Base-by-base conservation (phyloP, 2,797 vertebrate genomes). In the Gymnoscopelus microlampas region DNA sequence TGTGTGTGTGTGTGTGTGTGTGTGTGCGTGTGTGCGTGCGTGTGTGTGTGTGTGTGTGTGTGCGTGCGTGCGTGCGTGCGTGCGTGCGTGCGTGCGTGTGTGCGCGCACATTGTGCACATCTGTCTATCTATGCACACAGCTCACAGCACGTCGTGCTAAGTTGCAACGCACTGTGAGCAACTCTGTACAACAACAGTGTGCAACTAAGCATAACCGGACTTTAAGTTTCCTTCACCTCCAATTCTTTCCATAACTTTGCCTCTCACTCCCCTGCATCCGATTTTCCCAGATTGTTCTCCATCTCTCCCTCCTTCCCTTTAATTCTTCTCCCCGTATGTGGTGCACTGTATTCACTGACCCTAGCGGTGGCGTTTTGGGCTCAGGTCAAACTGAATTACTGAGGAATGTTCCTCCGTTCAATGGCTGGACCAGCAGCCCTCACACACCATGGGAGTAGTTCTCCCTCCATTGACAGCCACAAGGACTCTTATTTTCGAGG, bases 331-430 rank as follows among this genome's bases (percentile, higher is more conserved):
- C 64, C 78, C 5, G 71, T 78, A 77, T 80, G 86, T 63, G 79
- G 72, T 47, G 19, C 72, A 71, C 75, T 74, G 74, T 70, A 74
- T 82, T 81, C 61, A 14, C 57, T 83, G 88, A 90, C 87, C 88
- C 80, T 79, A 70, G 47, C 26, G 82, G 83, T 47, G 47, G 68
- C 79, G 26, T 87, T 51, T 82, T 78, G 76, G 83, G 82, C 71
- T 76, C 80, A 91, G 91, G 91, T 94, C 92, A 94, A 79, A 90
- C 87, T 91, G 92, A 94, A 89, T 93, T 92, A 91, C 87, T 83
- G 81, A 89, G 93, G 90, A 91, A 93, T 92, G 90, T 91, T 78
- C 60, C 4, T 78, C 60, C 4, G 78, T 86, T 90, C 87, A 89
- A 85, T 89, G 80, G 85, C 81, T 10, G 39, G 68, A 73, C 70